Percentiles rank a stretch among this genome's conserved stretches.
phyloP scores from a whole-genome alignment of 2,113 vertebrate genomes.

The Nothoprocta pentlandii region DNA sequence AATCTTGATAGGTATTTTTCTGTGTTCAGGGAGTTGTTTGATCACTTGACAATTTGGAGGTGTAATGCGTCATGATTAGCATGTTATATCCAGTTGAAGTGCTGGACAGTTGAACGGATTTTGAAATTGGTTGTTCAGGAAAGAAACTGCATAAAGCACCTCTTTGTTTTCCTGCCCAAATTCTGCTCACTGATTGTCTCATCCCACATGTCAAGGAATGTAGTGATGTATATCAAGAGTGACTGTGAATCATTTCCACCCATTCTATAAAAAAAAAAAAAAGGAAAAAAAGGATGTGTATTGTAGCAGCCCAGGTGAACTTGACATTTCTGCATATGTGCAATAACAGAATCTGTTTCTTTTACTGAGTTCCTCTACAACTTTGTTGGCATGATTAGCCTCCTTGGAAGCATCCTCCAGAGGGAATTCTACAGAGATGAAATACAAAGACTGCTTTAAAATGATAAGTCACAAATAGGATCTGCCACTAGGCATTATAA shows the following conservation, averaged over 20 bases:
- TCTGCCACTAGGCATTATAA: constrained; percentile 74
- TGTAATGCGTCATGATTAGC: background rate
- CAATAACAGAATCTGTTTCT: constrained; percentile 56
- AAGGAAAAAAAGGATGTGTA: background rate
- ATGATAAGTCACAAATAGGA: constrained; percentile 75
- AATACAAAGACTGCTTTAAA: constrained; percentile 76
- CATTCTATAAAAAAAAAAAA: background rate
- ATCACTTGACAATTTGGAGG: background rate
- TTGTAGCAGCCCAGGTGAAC: constrained; percentile 48
- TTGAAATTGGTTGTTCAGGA: constrained; percentile 5
- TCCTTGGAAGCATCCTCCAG: constrained; percentile 69
- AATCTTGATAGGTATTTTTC: background rate
- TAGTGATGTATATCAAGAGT: constrained; percentile 1
- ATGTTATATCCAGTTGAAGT: background rate
- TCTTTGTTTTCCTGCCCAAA: constrained; percentile 15
- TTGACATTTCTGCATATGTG: constrained; percentile 51
- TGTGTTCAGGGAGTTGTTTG: constrained; percentile 1
- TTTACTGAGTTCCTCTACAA: constrained; percentile 27
- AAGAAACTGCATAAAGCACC: constrained; percentile 20
- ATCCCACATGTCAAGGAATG: background rate
- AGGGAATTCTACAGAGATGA: constrained; percentile 73
- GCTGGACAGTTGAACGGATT: constrained; percentile 20
- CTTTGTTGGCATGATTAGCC: constrained; percentile 71
- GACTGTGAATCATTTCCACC: constrained; percentile 20
- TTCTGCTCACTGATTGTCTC: constrained; percentile 8